Evolutionary conservation across 2,888 invertebrate species (phyloP).

Genomic region (Volucella inanis): DNA sequence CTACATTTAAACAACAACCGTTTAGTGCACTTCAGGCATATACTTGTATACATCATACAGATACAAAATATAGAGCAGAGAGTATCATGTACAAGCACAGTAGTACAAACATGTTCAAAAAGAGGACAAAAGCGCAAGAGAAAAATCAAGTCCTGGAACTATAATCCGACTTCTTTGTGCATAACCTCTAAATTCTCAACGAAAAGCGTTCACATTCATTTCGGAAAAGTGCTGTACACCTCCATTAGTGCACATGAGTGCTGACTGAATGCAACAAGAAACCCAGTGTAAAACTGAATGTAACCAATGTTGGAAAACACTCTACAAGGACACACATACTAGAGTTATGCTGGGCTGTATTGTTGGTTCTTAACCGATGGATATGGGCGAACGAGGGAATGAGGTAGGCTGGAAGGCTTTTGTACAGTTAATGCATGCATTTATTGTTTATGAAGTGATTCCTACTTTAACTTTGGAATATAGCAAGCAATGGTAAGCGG

Average conservation of each 20-base stretch:
- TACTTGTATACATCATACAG: constrained; percentile 12
- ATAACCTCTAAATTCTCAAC: constrained; percentile 70
- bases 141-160: constrained; percentile 54
- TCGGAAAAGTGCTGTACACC: constrained; percentile 31
- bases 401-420: constrained; percentile 27
- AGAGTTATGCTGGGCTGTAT: constrained; percentile 15
- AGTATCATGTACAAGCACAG: not conserved
- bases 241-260: constrained; percentile 60
- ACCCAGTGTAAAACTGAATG: constrained; percentile 25
- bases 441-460: constrained; percentile 68
- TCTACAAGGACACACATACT: constrained; percentile 52
- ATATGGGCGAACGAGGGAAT: not conserved
- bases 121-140: not conserved
- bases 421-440: constrained; percentile 70
- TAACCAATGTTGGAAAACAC: constrained; percentile 11
- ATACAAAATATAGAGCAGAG: not conserved
- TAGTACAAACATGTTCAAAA: no score
- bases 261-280: constrained; percentile 52
- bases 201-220: constrained; percentile 62
- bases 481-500: not conserved
- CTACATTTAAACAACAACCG: constrained; percentile 58
- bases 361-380: constrained; percentile 12
- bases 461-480: constrained; percentile 66
- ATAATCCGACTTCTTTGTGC: constrained; percentile 51
- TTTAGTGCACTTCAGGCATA: constrained; percentile 41